phyloP scores from a whole-genome alignment of 30 jellyfish, hydroid and myxozoan genomes.

The Aurelia coerulea region DNA sequence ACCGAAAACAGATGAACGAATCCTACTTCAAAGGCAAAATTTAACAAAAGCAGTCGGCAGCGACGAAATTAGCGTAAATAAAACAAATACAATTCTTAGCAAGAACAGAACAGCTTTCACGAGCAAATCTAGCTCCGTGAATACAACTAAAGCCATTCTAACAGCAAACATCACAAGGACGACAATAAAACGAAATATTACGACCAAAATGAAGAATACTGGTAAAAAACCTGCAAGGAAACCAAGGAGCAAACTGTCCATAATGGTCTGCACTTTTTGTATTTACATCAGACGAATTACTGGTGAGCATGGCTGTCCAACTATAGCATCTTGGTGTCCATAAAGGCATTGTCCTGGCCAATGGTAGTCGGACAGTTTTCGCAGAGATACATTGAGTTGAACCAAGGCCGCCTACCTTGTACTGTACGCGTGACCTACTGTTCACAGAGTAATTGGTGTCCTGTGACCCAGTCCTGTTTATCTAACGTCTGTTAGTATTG shows the following conservation, averaged over 20 bases:
- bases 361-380: no score
- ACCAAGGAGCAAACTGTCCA: conserved; percentile 59
- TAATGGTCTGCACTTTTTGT: conserved; percentile 83
- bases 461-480: no score
- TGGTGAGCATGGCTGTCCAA: conserved; percentile 87
- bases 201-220: not conserved
- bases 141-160: not conserved
- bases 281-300: conserved; percentile 72
- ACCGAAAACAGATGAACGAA: conserved; percentile 71
- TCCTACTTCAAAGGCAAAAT: conserved; percentile 37
- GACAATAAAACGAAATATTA: not conserved
- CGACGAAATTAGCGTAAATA: not conserved
- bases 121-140: not conserved
- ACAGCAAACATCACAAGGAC: not conserved
- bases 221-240: not conserved
- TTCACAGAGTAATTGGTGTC: no score
- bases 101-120: not conserved
- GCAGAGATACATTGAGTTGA: no score
- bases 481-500: no score
- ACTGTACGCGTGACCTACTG: no score
- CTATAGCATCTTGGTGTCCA: conserved; percentile 55
- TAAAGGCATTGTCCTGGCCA: not conserved
- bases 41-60: not conserved
- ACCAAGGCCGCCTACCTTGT: no score
- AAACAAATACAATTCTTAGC: not conserved